These are phyloP conservation scores for Rugalucina vietnamica DNA, from an alignment of 2,888 invertebrate genomes.

Conservation along the genomic window DNA sequence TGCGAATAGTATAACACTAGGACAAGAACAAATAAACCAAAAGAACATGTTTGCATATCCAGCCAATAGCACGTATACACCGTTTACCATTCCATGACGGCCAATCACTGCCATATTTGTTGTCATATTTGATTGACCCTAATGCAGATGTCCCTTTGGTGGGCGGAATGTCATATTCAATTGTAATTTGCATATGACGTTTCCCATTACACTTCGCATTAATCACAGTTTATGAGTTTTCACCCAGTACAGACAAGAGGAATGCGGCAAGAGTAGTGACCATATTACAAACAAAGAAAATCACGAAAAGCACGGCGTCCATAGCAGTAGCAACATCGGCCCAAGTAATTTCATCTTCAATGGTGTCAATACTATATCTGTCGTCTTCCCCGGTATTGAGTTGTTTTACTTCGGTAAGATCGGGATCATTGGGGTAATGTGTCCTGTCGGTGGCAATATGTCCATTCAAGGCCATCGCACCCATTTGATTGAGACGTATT, in stretches of 20 bases:
- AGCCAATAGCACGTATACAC: too few species aligned
- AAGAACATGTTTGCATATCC: too few species aligned
- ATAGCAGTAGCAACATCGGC: conserved; percentile 53
- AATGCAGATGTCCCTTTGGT: too few species aligned
- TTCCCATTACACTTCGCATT: too few species aligned
- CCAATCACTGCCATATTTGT: too few species aligned
- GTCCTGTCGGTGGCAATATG: not conserved
- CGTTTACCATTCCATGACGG: too few species aligned
- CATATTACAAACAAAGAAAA: conserved; percentile 45
- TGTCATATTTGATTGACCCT: too few species aligned
- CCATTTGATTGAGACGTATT: not conserved
- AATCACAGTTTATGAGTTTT: too few species aligned
- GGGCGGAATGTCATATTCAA: too few species aligned
- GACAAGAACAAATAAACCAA: too few species aligned
- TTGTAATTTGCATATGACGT: too few species aligned
- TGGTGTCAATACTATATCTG: not conserved
- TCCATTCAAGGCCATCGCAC: not conserved
- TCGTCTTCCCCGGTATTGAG: not conserved
- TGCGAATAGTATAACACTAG: too few species aligned
- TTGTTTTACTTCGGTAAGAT: not conserved
- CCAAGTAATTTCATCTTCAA: conserved; percentile 47
- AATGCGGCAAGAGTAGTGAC: conserved; percentile 39
- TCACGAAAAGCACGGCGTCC: conserved; percentile 58
- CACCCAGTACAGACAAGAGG: conserved; percentile 19
- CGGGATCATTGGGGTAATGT: not conserved